Percentiles rank a stretch among this genome's conserved stretches.
Evolutionary conservation across 2,113 vertebrate genomes (phyloP).

Genomic region (Takifugu flavidus): DNA sequence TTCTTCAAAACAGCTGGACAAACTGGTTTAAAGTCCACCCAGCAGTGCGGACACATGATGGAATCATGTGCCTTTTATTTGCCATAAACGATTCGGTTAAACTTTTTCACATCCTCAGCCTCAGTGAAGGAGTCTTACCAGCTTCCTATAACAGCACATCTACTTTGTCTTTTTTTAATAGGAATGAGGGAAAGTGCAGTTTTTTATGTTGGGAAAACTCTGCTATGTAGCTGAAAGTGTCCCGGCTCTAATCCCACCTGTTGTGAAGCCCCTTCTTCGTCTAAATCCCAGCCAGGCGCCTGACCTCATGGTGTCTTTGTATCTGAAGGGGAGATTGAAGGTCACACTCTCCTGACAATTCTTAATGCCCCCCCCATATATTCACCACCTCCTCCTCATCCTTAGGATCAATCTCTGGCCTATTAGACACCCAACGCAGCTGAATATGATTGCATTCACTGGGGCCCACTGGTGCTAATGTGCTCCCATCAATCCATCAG

Average conservation of each 20-base stretch:
- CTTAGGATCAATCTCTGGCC: constrained; percentile 77
- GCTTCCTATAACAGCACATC: no score
- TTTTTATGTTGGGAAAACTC: no score
- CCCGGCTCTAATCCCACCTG: constrained; percentile 35
- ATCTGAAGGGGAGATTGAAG: constrained; percentile 73
- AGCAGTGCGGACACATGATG: no score
- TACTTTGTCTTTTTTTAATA: no score
- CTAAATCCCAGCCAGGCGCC: constrained; percentile 1
- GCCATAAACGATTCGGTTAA: no score
- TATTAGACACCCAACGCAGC: constrained; percentile 70
- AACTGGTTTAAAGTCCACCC: no score
- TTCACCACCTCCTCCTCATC: constrained; percentile 56
- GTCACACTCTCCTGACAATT: constrained; percentile 67
- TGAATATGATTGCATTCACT: constrained; percentile 80
- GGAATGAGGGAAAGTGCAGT: no score
- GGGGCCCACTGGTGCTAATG: constrained; percentile 74
- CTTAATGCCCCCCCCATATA: constrained; percentile 57
- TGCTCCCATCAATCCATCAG: constrained; percentile 81
- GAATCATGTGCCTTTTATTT: no score
- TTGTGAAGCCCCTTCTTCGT: constrained; percentile 10
- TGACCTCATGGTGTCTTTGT: constrained; percentile 32
- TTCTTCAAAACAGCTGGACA: no score
- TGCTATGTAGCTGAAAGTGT: neutral
- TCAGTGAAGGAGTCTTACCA: no score
- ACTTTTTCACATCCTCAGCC: no score